Percentiles rank a stretch among this genome's conserved stretches.
phyloP scores from a whole-genome alignment of 2,797 vertebrate genomes.

The Pseudopleuronectes americanus region DNA sequence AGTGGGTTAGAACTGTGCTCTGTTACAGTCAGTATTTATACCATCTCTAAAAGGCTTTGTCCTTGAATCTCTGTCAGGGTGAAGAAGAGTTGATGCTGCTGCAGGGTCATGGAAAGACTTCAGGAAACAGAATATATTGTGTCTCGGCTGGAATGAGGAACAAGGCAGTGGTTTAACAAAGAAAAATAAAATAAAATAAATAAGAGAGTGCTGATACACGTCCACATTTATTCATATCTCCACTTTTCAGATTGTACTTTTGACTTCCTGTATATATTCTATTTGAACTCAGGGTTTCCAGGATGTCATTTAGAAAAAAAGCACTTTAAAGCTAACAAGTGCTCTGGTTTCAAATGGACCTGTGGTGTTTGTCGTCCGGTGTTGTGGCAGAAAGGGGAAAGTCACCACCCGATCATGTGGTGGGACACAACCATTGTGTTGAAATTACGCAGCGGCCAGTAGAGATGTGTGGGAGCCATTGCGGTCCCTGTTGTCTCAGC shows the following conservation, averaged over 20 bases:
- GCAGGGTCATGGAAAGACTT: not conserved
- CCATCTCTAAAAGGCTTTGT: not conserved
- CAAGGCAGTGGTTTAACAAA: not conserved
- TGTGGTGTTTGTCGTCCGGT: slow-evolving; percentile 15
- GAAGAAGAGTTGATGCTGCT: not conserved
- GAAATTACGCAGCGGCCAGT: slow-evolving; percentile 17
- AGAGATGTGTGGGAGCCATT: slow-evolving; percentile 16
- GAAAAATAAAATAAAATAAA: not conserved
- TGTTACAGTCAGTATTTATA: not conserved
- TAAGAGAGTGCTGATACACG: no score
- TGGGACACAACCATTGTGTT: not conserved
- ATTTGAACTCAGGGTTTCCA: slow-evolving; percentile 16
- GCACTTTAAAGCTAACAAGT: not conserved
- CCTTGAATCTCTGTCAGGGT: not conserved
- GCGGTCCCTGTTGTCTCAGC: slow-evolving; percentile 17
- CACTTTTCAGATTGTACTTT: no score
- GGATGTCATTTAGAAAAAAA: slow-evolving; percentile 42
- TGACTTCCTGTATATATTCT: not conserved
- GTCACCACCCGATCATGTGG: not conserved
- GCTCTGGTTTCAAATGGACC: slow-evolving; percentile 44
- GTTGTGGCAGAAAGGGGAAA: slow-evolving; percentile 3
- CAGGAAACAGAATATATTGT: slow-evolving; percentile 15
- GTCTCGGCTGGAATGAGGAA: slow-evolving; percentile 39
- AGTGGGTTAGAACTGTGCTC: not conserved
- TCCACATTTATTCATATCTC: not conserved